Evolutionary conservation across 2,888 invertebrate genomes (phyloP).

Genomic region (Dicycla oo): DNA sequence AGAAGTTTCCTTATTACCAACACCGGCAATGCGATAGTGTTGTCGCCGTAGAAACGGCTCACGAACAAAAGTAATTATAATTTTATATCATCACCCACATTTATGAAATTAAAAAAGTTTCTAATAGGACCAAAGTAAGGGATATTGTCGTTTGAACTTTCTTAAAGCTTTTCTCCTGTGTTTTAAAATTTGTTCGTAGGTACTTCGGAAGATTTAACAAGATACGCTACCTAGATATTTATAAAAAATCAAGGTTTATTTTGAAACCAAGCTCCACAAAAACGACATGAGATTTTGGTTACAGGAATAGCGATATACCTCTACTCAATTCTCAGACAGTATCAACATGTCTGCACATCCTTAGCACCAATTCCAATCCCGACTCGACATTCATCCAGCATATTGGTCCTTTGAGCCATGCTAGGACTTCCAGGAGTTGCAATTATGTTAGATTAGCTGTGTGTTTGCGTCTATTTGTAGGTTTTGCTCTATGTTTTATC

Average conservation of each 20-base stretch:
- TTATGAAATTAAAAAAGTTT: slow-evolving; percentile 51
- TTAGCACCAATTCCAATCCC: background rate
- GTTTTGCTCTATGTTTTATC: too few relatives aligned
- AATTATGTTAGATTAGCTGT: slow-evolving; percentile 11
- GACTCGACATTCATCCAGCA: background rate
- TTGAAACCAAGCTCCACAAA: background rate
- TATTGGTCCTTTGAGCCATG: background rate
- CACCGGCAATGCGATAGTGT: slow-evolving; percentile 52
- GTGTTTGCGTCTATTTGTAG: slow-evolving; percentile 2
- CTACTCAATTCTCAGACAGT: background rate
- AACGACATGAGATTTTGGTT: background rate
- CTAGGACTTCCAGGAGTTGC: background rate
- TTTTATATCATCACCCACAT: slow-evolving; percentile 38
- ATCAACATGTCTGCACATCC: background rate
- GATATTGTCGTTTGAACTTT: slow-evolving; percentile 23
- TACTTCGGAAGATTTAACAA: slow-evolving; percentile 4
- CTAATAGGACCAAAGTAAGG: slow-evolving; percentile 30
- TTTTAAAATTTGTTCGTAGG: background rate
- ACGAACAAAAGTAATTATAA: slow-evolving; percentile 59
- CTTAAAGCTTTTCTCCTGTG: background rate
- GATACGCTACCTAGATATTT: slow-evolving; percentile 1
- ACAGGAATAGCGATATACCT: background rate
- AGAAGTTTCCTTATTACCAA: slow-evolving; percentile 45
- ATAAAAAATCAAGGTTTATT: background rate
- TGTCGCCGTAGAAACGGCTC: slow-evolving; percentile 17